Evolutionary conservation across 2,888 invertebrate species (phyloP), one percentile per base, ranked within the genome.

Genomic region (Nymphalis urticae): DNA sequence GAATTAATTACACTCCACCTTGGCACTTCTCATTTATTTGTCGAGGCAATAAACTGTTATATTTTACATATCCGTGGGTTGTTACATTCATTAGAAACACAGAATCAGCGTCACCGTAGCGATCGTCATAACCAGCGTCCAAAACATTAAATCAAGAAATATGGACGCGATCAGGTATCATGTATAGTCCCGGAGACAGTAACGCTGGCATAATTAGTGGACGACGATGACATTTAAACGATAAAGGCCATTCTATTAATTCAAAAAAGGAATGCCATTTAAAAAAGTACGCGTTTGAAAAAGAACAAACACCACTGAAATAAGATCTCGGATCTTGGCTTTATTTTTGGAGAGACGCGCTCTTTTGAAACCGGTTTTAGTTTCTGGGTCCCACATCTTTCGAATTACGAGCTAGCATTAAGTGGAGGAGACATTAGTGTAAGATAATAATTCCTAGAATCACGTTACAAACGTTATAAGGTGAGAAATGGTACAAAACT

Each of bases 401-500:
- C 79, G 82, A 82, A 84, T 88, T 85, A 86, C 83, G 85, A 82
- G 79, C 79, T 79, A 82, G 78, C 82, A 79, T 83, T 83, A 85
- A 80, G 81, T 81, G 80, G 80, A 75, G 74, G 79, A 69, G 79
- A 82, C 85, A 83, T 86, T 87, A 87, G 85, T 68, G 62, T 84
- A 75, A 88, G 87, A 86, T 86, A 86, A 86, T 84, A 84, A 83
- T 88, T 88, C 87, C 76, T 76, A 80, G 90, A 89, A 90, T 85
- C 82, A 84, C 79, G 82, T 85, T 85, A 86, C 85, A 80, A 67
- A 67, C 68, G 72, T 75, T 77, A 79, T 75, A 78, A 81, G 79
- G 83, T 82, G 82, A 82, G 78, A 82, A 81, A 80, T 81, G 82
- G 80, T 82, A 82, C 76, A 80, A 82, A 83, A 82, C 81, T 78